These are phyloP conservation scores for Byasa hedistus DNA, from an alignment of 2,888 invertebrate genomes.

Conservation along the genomic window DNA sequence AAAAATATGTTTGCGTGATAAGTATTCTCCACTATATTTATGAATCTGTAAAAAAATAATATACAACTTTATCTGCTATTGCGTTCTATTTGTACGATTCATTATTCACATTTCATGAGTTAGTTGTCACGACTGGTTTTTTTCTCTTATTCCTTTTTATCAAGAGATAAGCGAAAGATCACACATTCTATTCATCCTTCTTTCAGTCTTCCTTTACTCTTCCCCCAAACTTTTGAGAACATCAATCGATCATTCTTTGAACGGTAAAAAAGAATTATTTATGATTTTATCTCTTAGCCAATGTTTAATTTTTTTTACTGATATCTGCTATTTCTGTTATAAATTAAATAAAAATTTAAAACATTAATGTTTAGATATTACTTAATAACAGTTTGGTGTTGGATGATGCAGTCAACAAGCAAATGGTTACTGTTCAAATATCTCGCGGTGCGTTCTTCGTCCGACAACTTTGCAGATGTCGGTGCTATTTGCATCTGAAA, in stretches of 20 bases:
- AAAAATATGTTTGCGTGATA: slow-evolving; percentile 76
- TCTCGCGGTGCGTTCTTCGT: slow-evolving; percentile 34
- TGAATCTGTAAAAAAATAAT: slow-evolving; percentile 55
- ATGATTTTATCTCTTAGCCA: too few relatives aligned
- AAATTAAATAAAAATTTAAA: neutral
- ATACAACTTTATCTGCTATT: neutral
- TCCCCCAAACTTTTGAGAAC: too few relatives aligned
- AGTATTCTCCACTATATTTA: slow-evolving; percentile 66
- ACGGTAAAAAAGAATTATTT: too few relatives aligned
- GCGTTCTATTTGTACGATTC: too few relatives aligned
- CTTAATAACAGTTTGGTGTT: slow-evolving; percentile 42
- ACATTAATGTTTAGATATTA: neutral
- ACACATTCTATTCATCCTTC: too few relatives aligned
- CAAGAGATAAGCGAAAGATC: too few relatives aligned
- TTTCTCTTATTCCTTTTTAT: too few relatives aligned
- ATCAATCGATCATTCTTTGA: too few relatives aligned
- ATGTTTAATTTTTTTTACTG: neutral
- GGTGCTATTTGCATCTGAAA: slow-evolving; percentile 48
- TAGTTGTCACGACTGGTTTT: too few relatives aligned
- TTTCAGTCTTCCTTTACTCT: too few relatives aligned
- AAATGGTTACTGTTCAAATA: slow-evolving; percentile 46
- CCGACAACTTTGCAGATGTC: slow-evolving; percentile 36
- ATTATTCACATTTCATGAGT: too few relatives aligned
- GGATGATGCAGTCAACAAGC: slow-evolving; percentile 57
- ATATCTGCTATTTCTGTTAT: neutral